Conservation (phyloP, 2,888 invertebrate genomes). For the Drepana falcataria region DNA sequence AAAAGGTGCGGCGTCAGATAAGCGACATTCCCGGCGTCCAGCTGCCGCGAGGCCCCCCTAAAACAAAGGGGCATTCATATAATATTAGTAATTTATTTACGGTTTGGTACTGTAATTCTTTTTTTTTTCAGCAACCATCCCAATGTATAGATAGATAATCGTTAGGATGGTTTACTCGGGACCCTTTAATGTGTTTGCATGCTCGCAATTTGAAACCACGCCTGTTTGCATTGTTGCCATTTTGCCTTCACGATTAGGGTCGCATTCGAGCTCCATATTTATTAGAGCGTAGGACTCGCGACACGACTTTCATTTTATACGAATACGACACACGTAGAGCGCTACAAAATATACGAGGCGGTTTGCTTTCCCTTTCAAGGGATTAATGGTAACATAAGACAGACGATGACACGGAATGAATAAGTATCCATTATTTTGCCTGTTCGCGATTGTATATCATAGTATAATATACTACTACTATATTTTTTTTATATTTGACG, state of each 20-base stretch:
- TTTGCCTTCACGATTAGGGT: constrained; percentile 75
- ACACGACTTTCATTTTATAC: constrained; percentile 73
- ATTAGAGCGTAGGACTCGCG: constrained; percentile 68
- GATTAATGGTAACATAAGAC: constrained; percentile 36
- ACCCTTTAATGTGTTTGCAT: constrained; percentile 74
- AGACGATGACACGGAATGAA: constrained; percentile 17
- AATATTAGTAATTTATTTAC: constrained; percentile 68
- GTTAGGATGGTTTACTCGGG: constrained; percentile 64
- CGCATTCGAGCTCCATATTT: constrained; percentile 72
- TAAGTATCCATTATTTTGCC: constrained; percentile 9
- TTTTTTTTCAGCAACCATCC: constrained; percentile 42
- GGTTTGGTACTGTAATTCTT: constrained; percentile 39
- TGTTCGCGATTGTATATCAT: constrained; percentile 1
- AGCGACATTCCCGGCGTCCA: constrained; percentile 69
- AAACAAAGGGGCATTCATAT: constrained; percentile 64
- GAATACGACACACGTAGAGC: constrained; percentile 47
- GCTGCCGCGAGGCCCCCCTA: constrained; percentile 59
- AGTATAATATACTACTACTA: constrained; percentile 4
- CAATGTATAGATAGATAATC: constrained; percentile 59
- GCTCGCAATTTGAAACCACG: constrained; percentile 71
- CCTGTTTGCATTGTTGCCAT: constrained; percentile 74
- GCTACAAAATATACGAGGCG: constrained; percentile 41
- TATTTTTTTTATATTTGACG: constrained; percentile 27
- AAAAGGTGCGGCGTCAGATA: constrained; percentile 76
- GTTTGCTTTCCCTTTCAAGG: constrained; percentile 45